Percentiles rank a stretch among this genome's conserved stretches.
phyloP scores from a whole-genome alignment of 2,113 vertebrate genomes.

The Neodon shergylaensis region DNA sequence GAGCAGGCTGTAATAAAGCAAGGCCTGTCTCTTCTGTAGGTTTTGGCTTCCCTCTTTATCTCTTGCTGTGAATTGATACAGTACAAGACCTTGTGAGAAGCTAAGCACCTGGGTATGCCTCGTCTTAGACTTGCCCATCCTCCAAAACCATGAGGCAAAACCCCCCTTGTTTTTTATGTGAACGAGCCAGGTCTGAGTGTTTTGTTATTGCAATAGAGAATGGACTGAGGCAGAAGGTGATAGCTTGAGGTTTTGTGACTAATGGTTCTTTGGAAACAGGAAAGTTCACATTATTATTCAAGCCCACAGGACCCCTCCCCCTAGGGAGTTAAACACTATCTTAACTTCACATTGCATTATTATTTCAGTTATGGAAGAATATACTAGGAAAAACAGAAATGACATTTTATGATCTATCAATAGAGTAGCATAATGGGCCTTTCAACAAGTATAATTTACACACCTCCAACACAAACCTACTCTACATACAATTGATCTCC shows the following conservation, averaged over 20 bases:
- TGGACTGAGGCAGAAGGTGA: neutral
- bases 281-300: slow-evolving; percentile 39
- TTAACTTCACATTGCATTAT: neutral
- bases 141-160: neutral
- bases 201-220: neutral
- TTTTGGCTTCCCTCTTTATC: neutral
- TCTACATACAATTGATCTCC: neutral
- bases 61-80: no score
- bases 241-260: neutral
- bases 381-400: neutral
- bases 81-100: neutral
- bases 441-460: slow-evolving; percentile 16
- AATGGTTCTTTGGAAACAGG: slow-evolving; percentile 11
- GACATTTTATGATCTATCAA: neutral
- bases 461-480: neutral
- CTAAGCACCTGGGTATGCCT: neutral
- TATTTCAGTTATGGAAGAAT: slow-evolving; percentile 15
- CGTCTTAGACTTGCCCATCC: neutral
- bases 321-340: neutral
- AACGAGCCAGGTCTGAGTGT: neutral
- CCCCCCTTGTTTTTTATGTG: neutral
- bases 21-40: neutral
- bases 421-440: neutral
- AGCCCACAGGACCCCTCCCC: neutral
- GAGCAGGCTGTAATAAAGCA: neutral